These are phyloP conservation scores for Meghimatium bilineatum DNA, from an alignment of 2,888 invertebrate species.

Conservation along the genomic window DNA sequence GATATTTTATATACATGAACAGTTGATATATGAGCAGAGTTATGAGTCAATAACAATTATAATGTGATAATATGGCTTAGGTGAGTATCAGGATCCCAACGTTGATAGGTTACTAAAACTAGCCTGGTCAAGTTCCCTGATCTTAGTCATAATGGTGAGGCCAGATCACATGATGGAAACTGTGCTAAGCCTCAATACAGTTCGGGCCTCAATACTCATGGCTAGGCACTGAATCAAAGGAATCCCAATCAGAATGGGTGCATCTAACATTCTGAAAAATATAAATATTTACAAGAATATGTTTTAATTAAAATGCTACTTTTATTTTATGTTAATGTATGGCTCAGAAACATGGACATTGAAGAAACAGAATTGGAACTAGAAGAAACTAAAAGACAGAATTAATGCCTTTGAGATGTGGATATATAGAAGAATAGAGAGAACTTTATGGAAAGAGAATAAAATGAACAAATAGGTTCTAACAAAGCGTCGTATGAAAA, in stretches of 20 bases:
- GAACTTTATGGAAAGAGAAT: too few species aligned
- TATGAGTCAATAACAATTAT: neutral
- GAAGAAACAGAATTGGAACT: too few species aligned
- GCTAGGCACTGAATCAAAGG: conserved; percentile 60
- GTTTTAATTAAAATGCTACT: too few species aligned
- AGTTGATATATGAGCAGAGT: neutral
- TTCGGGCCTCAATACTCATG: conserved; percentile 43
- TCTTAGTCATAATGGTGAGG: neutral
- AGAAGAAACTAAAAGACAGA: too few species aligned
- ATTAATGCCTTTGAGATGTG: too few species aligned
- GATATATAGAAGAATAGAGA: too few species aligned
- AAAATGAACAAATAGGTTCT: too few species aligned
- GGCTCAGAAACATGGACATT: too few species aligned
- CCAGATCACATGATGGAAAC: neutral
- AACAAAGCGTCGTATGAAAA: too few species aligned
- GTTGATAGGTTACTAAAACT: neutral
- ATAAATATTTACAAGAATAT: neutral
- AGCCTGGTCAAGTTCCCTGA: neutral
- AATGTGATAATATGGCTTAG: neutral
- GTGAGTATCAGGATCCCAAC: neutral
- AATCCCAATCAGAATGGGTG: conserved; percentile 55
- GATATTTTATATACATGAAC: neutral
- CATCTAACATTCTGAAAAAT: conserved; percentile 55
- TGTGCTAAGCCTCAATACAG: neutral
- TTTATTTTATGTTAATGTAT: too few species aligned